A percentile compares a stretch with the other conserved stretches of the same genome.
These are phyloP conservation scores for Sebastes hubbsi DNA, from an alignment of 2,797 vertebrate species.

Conservation along the genomic window DNA sequence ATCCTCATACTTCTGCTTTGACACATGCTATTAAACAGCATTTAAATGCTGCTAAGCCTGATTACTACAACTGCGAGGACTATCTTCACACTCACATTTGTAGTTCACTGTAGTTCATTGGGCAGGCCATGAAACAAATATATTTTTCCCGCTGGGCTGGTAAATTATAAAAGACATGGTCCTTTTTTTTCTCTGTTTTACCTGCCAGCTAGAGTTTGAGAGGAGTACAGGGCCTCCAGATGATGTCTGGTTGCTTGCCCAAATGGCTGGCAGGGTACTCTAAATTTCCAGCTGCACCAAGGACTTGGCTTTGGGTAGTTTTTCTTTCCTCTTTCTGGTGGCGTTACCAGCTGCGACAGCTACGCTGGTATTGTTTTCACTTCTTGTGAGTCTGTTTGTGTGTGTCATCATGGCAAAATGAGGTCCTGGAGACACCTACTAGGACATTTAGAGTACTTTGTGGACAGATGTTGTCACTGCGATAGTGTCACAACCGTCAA, in stretches of 20 bases:
- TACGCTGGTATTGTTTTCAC: neutral
- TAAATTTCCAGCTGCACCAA: constrained; percentile 14
- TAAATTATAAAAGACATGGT: neutral
- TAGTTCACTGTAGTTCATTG: neutral
- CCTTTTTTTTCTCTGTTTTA: neutral
- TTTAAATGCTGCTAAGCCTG: neutral
- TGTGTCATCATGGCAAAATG: neutral
- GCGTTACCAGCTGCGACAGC: neutral
- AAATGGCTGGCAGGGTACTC: constrained; percentile 6
- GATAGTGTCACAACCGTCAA: no score
- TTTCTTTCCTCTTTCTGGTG: neutral
- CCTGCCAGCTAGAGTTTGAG: neutral
- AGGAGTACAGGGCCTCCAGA: neutral
- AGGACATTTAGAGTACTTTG: no score
- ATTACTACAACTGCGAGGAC: neutral
- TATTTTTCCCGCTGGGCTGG: neutral
- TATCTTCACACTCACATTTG: neutral
- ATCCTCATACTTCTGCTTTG: neutral
- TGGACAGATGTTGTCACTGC: no score
- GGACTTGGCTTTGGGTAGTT: neutral
- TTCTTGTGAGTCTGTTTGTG: neutral
- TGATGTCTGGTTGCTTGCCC: constrained; percentile 11
- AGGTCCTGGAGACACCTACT: neutral
- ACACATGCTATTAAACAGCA: neutral
- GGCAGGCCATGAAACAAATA: neutral